phyloP scores from a whole-genome alignment of 2,113 vertebrate species.

The Apodemus sylvaticus region DNA sequence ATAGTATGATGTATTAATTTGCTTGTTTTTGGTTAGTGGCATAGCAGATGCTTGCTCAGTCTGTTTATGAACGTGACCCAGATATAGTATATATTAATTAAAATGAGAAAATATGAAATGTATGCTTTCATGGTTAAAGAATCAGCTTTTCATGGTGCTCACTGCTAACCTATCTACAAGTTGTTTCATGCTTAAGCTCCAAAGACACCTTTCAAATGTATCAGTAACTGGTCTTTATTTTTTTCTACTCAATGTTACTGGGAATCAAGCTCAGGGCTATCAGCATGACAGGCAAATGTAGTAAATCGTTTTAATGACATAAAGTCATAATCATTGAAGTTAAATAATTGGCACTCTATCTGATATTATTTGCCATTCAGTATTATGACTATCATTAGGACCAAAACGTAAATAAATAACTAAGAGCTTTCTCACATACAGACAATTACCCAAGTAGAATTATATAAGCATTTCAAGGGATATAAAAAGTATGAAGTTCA shows the following conservation, averaged over 20 bases:
- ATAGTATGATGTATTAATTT: neutral
- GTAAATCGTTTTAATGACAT: neutral
- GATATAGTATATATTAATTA: neutral
- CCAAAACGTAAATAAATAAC: neutral
- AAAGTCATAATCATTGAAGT: slow-evolving; percentile 5
- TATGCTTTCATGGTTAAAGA: neutral
- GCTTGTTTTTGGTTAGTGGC: neutral
- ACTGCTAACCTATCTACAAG: neutral
- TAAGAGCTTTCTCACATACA: neutral
- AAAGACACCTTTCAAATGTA: neutral
- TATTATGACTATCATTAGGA: neutral
- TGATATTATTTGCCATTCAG: neutral
- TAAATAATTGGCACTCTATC: neutral
- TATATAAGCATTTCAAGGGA: neutral
- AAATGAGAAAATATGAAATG: neutral
- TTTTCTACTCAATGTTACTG: neutral
- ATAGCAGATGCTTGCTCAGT: neutral
- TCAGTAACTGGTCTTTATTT: neutral
- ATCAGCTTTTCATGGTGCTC: neutral
- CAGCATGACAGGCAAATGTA: neutral
- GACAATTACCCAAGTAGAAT: neutral
- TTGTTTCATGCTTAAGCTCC: neutral
- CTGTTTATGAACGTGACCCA: neutral
- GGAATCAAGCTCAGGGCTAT: neutral
- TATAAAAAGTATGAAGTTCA: neutral